Percentiles rank a stretch among this genome's conserved stretches.
Conservation (phyloP, 2,113 vertebrate genomes). For the Dasyornis broadbenti region DNA sequence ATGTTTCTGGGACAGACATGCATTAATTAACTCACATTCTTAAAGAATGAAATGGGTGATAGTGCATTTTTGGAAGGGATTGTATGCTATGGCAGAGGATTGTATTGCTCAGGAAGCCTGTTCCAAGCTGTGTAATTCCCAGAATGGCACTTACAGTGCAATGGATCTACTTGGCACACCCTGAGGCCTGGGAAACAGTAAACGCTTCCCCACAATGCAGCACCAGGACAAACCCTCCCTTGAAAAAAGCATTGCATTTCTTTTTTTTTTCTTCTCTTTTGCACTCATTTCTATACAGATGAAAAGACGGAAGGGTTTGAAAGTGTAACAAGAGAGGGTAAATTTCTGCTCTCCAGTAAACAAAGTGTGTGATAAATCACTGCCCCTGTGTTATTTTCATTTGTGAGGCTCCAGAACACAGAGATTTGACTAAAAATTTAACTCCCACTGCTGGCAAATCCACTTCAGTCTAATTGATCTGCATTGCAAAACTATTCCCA, state of each 20-base stretch:
- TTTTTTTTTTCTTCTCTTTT: neutral
- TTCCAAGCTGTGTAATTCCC: neutral
- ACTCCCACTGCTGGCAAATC: constrained; percentile 1
- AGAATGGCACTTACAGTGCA: neutral
- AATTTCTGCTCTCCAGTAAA: neutral
- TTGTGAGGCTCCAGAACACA: neutral
- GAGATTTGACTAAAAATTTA: neutral
- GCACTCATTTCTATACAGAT: neutral
- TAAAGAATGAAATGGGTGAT: neutral
- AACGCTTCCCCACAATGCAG: neutral
- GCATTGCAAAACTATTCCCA: constrained; percentile 7
- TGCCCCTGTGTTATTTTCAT: neutral
- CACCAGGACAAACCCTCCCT: neutral
- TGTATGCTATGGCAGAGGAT: neutral
- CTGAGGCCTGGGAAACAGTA: neutral
- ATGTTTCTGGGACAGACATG: neutral
- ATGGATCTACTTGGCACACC: neutral
- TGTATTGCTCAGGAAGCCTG: neutral
- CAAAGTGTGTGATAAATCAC: neutral
- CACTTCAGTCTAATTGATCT: neutral
- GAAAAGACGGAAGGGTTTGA: neutral
- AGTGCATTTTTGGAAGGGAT: neutral
- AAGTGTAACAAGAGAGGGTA: neutral
- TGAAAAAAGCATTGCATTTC: neutral
- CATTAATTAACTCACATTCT: neutral